Base-by-base conservation (phyloP, 2,113 vertebrate species). In the Chaetops frenatus region DNA sequence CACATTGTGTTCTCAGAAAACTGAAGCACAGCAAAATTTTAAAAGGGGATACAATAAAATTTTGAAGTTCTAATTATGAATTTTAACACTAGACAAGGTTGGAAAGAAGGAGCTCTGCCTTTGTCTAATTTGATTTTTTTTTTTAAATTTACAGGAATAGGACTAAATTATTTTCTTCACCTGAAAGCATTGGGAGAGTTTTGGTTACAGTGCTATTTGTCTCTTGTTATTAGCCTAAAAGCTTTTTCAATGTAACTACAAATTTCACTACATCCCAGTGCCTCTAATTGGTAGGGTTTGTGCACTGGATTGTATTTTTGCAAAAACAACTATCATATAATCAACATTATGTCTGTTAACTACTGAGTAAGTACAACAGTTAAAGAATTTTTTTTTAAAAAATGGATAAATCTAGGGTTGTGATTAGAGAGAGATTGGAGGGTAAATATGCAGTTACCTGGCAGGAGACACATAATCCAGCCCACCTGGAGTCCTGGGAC, bases 51-150 rank as follows among this genome's bases (percentile, higher is more conserved):
- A 17, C 14, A 64, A 76, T 53, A 74, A 91, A 79, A 62, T 73
- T 71, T 20, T 53, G 38, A 29, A 40, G 10, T 50, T 77, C 33
- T 66, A 57, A 79, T 82, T 62, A 81, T 42, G 44, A 60, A 87
- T 89, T 82, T 90, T 73, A 92, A 73, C 1, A 4, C 22, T 66
- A 51, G 40, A 44, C 28, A 53, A 73, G 38, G 27, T 7, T 77
- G 57, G 84, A 97, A 94, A 96, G 81, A 57, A 85, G 57, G 94
- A 86, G 77, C 21, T 45, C 31, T 25, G 40, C 70, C 83, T 94
- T 94, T 95, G 56, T 84, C 92, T 91, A 95, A 80, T 81, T 92
- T 38, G 36, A 86, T 35, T 22, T 27, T 20, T 22, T 29, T 42
- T 78, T 22, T 33, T 40, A 5, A 14, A 70, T 85, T 94, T 91